Evolutionary conservation across 2,888 invertebrate species (phyloP).

Genomic region (Noctua janthe): DNA sequence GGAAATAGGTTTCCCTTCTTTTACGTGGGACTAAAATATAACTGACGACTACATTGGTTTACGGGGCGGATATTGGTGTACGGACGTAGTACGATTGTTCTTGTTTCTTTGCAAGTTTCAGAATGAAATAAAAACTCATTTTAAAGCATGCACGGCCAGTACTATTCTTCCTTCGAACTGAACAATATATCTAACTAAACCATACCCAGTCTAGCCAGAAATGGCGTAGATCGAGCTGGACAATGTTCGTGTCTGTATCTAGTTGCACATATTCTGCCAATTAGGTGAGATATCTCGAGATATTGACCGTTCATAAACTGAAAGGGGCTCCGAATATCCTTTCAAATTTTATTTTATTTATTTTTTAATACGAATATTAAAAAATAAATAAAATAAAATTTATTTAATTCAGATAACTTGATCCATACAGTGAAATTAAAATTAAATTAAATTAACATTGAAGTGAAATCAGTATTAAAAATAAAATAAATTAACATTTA

Average conservation of each 20-base stretch:
- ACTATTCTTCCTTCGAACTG: background rate
- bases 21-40: background rate
- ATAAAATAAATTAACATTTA: too few species aligned
- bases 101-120: background rate
- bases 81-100: background rate
- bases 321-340: background rate
- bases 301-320: background rate
- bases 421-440: too few species aligned
- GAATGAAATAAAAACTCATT: background rate
- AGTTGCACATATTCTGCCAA: constrained; percentile 41
- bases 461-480: too few species aligned
- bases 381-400: too few species aligned
- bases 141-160: background rate
- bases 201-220: too few species aligned
- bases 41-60: background rate
- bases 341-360: too few species aligned
- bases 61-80: background rate
- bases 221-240: background rate
- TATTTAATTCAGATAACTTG: too few species aligned
- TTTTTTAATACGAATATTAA: too few species aligned
- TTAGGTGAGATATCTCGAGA: constrained; percentile 19
- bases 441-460: too few species aligned
- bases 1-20: background rate
- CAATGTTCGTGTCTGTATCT: background rate
- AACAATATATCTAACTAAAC: background rate